These are phyloP conservation scores for Danio choprae DNA, from an alignment of 2,797 vertebrate species.

Conservation along the genomic window DNA sequence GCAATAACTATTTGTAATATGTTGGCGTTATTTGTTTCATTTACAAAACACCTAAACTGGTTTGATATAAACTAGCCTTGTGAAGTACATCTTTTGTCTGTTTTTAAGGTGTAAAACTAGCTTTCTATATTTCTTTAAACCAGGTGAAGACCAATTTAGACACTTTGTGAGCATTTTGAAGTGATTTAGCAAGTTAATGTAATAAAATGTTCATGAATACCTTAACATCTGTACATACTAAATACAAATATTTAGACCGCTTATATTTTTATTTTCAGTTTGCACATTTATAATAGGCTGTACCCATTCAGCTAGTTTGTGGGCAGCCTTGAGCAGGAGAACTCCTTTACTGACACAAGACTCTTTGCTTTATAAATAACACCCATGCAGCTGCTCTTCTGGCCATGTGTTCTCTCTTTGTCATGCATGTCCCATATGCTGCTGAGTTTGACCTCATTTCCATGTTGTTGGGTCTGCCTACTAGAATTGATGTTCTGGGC, in stretches of 20 bases:
- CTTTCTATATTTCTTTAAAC: no score
- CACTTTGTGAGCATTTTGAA: no score
- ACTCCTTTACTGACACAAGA: conserved; percentile 14
- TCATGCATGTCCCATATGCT: conserved; percentile 2
- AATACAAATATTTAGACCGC: background rate
- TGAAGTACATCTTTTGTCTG: no score
- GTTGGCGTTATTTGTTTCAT: no score
- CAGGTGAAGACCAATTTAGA: no score
- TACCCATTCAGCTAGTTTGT: background rate
- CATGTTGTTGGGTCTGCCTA: background rate
- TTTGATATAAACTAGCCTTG: no score
- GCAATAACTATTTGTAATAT: background rate
- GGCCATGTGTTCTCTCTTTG: conserved; percentile 60
- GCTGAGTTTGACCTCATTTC: background rate
- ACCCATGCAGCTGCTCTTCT: conserved; percentile 65
- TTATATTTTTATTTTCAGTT: background rate
- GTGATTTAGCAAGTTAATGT: no score
- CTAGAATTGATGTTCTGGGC: background rate
- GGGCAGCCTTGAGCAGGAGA: background rate
- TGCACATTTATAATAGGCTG: background rate
- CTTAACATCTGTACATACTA: background rate
- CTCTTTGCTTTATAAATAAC: conserved; percentile 74
- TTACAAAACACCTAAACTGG: no score
- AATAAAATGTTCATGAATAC: no score
- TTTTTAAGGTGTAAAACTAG: no score